Conservation (phyloP, 2,113 vertebrate genomes). For the Erythrocercus mccallii region DNA sequence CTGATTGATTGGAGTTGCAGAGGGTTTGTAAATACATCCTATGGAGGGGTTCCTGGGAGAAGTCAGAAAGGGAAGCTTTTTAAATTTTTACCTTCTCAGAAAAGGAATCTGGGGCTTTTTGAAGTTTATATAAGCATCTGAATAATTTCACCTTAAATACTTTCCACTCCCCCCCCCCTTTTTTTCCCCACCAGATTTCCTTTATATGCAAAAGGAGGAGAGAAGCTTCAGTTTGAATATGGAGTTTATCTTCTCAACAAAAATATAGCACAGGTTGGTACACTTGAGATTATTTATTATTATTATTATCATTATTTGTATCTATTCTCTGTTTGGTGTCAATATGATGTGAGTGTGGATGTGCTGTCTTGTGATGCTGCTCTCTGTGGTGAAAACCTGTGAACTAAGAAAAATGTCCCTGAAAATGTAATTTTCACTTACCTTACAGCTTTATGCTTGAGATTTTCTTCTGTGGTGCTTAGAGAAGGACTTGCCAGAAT, state of each 20-base stretch:
- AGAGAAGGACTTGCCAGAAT: background rate
- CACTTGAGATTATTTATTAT: background rate
- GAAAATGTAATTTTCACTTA: background rate
- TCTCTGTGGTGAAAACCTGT: background rate
- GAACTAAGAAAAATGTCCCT: background rate
- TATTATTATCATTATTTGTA: background rate
- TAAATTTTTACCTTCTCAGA: background rate
- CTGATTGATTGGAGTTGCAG: background rate
- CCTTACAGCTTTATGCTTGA: background rate
- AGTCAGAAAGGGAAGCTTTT: background rate
- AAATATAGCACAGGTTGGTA: conserved; percentile 95
- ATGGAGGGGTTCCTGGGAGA: background rate
- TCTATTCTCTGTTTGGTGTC: background rate
- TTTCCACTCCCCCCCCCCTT: rapidly evolving
- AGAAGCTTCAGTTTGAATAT: conserved; percentile 97
- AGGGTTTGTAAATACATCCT: background rate
- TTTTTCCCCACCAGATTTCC: conserved; percentile 81
- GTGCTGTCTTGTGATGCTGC: background rate
- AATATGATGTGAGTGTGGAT: rapidly evolving
- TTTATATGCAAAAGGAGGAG: conserved; percentile 90
- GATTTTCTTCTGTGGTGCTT: background rate
- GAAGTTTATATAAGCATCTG: background rate
- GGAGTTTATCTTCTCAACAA: conserved; percentile 98
- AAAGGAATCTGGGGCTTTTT: background rate
- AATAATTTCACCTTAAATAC: background rate